Percentiles rank a stretch among this genome's conserved stretches.
Conservation (phyloP, 2,888 invertebrate species). For the Poecilobothrus nobilitatus region DNA sequence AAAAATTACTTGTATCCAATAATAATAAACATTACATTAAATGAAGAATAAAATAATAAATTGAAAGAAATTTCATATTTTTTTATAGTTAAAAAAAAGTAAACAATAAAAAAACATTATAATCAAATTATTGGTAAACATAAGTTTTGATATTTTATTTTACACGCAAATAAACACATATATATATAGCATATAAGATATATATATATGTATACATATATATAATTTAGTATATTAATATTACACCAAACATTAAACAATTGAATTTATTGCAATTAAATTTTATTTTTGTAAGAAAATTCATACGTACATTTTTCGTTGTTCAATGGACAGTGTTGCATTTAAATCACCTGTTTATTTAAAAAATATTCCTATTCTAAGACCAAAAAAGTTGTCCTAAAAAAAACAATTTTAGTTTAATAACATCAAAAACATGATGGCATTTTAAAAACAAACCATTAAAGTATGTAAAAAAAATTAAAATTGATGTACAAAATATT, state of each 20-base stretch:
- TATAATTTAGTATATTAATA: not conserved
- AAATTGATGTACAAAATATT: no score
- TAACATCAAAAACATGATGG: no score
- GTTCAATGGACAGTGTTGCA: no score
- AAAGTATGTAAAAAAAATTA: no score
- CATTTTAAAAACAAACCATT: no score
- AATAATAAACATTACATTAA: not conserved
- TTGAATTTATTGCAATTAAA: slow-evolving; percentile 3
- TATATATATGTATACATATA: no score
- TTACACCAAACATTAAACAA: slow-evolving; percentile 6
- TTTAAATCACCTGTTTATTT: no score
- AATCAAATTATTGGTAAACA: slow-evolving; percentile 3
- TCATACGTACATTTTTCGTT: no score
- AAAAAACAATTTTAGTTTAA: no score
- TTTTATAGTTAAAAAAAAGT: not conserved
- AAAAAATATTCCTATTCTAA: no score
- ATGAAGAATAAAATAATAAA: slow-evolving; percentile 3
- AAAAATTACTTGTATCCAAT: not conserved
- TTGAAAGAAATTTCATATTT: not conserved
- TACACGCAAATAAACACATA: not conserved
- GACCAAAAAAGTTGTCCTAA: no score
- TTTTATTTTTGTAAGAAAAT: not conserved
- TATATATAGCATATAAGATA: not conserved
- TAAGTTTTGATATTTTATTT: not conserved
- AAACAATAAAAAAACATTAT: not conserved